Evolutionary conservation across 2,888 invertebrate genomes (phyloP), one percentile per base, ranked within the genome.

Genomic region (Griposia aprilina): DNA sequence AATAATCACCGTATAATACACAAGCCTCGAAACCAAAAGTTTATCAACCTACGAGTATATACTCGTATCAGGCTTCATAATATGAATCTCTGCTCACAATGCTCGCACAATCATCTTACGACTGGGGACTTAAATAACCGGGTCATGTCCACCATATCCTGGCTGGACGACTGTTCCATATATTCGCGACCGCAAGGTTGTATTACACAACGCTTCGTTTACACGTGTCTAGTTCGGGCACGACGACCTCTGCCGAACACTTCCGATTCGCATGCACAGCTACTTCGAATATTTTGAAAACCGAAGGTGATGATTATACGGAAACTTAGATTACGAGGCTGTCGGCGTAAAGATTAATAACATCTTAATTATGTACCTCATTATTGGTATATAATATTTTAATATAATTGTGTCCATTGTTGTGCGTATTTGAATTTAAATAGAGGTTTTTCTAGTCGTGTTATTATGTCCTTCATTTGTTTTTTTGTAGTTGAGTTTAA

Each of bases 231-330:
- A 88, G 80, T 77, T 72, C 80, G 90, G 87, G 88, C 90, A 86
- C 90, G 89, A 87, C 94, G 96, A 95, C 96, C 96, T 96, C 94
- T 93, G 92, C 94, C 88, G 87, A 93, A 93, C 93, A 96, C 96
- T 96, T 96, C 96, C 96, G 96, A 97, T 96, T 96, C 94, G 95
- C 96, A 94, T 94, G 94, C 94, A 93, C 94, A 93, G 92, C 93
- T 85, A 91, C 85, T 90, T 90, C 90, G 86, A 92, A 92, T 92
- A 92, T 93, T 93, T 94, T 94, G 93, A 95, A 94, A 94, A 94
- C 93, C 92, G 93, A 93, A 93, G 92, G 93, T 94, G 91, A 95
- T 91, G 91, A 86, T 86, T 87, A 87, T 79, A 90, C 94, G 95
- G 95, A 95, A 95, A 95, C 86, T 83, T 55, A 55, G 26, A 84